These are phyloP conservation scores for Lissonota sp. DNA, from an alignment of 2,888 invertebrate species.

Conservation along the genomic window DNA sequence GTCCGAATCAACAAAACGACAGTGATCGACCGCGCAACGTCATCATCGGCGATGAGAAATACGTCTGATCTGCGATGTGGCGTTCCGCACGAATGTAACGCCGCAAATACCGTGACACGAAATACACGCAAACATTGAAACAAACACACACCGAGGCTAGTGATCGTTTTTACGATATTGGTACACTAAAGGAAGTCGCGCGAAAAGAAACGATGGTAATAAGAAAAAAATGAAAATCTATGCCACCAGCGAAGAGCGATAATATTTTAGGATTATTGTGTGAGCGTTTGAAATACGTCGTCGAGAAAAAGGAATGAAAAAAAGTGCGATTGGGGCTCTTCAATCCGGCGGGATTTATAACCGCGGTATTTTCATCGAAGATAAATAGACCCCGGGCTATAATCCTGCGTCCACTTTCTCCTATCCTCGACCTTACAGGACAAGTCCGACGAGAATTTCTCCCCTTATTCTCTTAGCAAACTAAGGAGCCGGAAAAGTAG, in stretches of 20 bases:
- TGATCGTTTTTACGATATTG: constrained; percentile 27
- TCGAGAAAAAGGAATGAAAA: constrained; percentile 23
- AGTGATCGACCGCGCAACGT: constrained; percentile 17
- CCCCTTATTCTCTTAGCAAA: neutral
- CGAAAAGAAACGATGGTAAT: neutral
- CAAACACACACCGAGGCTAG: neutral
- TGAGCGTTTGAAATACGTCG: constrained; percentile 29
- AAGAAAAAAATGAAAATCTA: neutral
- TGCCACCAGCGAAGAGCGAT: neutral
- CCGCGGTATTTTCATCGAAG: neutral
- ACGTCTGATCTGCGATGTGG: neutral
- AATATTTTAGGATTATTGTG: neutral
- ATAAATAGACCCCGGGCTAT: constrained; percentile 11
- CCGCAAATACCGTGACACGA: constrained; percentile 11
- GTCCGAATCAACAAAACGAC: neutral
- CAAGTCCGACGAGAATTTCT: constrained; percentile 14
- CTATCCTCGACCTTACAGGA: neutral
- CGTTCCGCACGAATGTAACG: neutral
- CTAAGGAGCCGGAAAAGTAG: constrained; percentile 9
- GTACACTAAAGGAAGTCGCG: constrained; percentile 19
- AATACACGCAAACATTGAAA: too few relatives aligned
- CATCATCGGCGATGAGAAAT: neutral
- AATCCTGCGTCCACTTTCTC: constrained; percentile 6
- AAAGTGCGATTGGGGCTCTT: constrained; percentile 42
- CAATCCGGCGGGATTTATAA: neutral